These are phyloP conservation scores for Neelides sp. DNA, from an alignment of 1,140 invertebrate genomes.

Conservation along the genomic window DNA sequence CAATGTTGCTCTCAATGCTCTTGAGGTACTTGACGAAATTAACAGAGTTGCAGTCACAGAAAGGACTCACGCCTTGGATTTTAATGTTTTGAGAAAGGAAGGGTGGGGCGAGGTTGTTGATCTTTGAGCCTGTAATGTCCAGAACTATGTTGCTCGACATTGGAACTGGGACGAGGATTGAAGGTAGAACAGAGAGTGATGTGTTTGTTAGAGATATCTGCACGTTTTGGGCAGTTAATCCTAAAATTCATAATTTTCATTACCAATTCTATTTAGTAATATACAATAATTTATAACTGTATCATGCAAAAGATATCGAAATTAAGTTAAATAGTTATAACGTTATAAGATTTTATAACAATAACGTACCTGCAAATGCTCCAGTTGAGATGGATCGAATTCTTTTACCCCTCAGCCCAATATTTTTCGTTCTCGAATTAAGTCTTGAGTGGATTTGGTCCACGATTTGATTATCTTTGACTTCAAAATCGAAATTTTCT, in stretches of 20 bases:
- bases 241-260: slow-evolving; percentile 32
- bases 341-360: no score
- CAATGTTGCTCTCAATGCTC: slow-evolving; percentile 39
- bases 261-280: no score
- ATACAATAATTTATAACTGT: slow-evolving; percentile 1
- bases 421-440: slow-evolving; percentile 59
- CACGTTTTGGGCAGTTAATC: slow-evolving; percentile 56
- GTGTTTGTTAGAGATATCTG: slow-evolving; percentile 62
- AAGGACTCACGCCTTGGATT: slow-evolving; percentile 59
- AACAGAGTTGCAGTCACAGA: slow-evolving; percentile 69
- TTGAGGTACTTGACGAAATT: slow-evolving; percentile 63
- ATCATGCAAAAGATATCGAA: background rate
- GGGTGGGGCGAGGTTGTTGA: slow-evolving; percentile 59
- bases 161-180: slow-evolving; percentile 74
- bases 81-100: slow-evolving; percentile 66
- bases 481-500: slow-evolving; percentile 60
- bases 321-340: background rate
- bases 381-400: slow-evolving; percentile 66
- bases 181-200: slow-evolving; percentile 59
- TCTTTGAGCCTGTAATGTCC: slow-evolving; percentile 61
- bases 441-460: slow-evolving; percentile 65
- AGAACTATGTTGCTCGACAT: slow-evolving; percentile 64
- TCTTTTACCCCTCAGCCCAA: slow-evolving; percentile 59
- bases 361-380: slow-evolving; percentile 47
- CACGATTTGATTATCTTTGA: slow-evolving; percentile 66